Evolutionary conservation across 2,888 invertebrate genomes (phyloP).

Genomic region (Rhamnusium bicolor): DNA sequence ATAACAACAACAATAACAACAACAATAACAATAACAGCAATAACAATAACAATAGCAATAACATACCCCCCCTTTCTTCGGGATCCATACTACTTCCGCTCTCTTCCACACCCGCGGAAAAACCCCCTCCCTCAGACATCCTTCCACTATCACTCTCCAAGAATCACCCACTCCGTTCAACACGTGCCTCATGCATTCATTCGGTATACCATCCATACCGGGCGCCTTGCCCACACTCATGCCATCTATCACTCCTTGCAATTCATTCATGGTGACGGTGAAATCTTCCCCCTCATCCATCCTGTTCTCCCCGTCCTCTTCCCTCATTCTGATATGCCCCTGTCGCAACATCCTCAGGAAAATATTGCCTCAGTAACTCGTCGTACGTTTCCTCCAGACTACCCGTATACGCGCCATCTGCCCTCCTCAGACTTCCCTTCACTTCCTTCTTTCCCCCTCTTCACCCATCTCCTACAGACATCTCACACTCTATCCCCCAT

Average conservation of each 20-base stretch:
- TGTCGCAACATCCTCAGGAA: slow-evolving; percentile 38
- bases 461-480: slow-evolving; percentile 4
- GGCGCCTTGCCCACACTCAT: slow-evolving; percentile 28
- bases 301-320: neutral
- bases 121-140: slow-evolving; percentile 36
- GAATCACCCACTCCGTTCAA: neutral
- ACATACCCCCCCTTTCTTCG: slow-evolving; percentile 51
- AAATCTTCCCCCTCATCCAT: neutral
- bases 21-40: too few relatives aligned
- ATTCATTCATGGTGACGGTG: neutral
- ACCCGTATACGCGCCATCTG: slow-evolving; percentile 33
- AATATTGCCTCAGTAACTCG: slow-evolving; percentile 41
- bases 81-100: slow-evolving; percentile 50
- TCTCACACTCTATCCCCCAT: slow-evolving; percentile 7
- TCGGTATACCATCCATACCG: slow-evolving; percentile 34
- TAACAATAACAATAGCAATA: too few relatives aligned
- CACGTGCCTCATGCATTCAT: slow-evolving; percentile 19
- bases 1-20: too few relatives aligned
- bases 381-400: slow-evolving; percentile 30
- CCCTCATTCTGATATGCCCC: slow-evolving; percentile 16
- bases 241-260: neutral
- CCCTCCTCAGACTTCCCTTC: slow-evolving; percentile 11
- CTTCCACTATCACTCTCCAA: slow-evolving; percentile 8
- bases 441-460: neutral
- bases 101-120: slow-evolving; percentile 54